These are phyloP conservation scores for Drosophila ambigua DNA, from an alignment of 1,140 invertebrate species.

Conservation along the genomic window DNA sequence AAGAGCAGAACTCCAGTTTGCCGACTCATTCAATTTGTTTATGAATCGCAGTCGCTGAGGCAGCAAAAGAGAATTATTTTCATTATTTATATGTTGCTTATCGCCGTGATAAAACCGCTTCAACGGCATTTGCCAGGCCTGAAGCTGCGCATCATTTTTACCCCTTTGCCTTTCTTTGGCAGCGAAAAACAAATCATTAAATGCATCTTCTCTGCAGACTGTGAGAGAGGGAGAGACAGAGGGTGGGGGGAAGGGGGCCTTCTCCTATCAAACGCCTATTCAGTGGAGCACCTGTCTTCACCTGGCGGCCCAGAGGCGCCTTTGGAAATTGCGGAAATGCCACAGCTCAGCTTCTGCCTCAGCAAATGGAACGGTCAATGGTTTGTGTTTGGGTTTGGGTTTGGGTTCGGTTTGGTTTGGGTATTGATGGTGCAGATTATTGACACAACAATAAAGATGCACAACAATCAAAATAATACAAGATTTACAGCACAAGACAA, in stretches of 20 bases:
- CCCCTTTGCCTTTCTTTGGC: background rate
- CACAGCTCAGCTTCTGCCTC: conserved; percentile 34
- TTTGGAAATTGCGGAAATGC: conserved; percentile 47
- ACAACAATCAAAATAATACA: conserved; percentile 73
- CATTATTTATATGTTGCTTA: conserved; percentile 50
- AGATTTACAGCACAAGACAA: conserved; percentile 43
- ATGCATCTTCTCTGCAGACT: conserved; percentile 38
- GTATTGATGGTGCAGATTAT: conserved; percentile 63
- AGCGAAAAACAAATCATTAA: conserved; percentile 61
- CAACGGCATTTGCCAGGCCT: conserved; percentile 44
- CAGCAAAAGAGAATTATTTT: background rate
- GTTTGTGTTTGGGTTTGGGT: too few relatives aligned
- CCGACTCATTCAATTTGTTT: conserved; percentile 52
- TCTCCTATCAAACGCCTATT: conserved; percentile 34
- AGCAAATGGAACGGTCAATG: conserved; percentile 4
- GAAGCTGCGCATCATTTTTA: conserved; percentile 19
- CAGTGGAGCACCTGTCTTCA: conserved; percentile 37
- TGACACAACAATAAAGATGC: conserved; percentile 68
- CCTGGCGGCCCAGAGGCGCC: conserved; percentile 48
- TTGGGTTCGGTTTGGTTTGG: conserved; percentile 15
- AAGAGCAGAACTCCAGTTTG: conserved; percentile 38
- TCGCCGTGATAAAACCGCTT: conserved; percentile 46
- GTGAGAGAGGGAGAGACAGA: background rate
- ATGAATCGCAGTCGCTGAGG: background rate
- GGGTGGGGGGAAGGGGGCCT: background rate